Evolutionary conservation across 2,797 vertebrate genomes (phyloP).

Genomic region (Triplophysa yarkandensis): DNA sequence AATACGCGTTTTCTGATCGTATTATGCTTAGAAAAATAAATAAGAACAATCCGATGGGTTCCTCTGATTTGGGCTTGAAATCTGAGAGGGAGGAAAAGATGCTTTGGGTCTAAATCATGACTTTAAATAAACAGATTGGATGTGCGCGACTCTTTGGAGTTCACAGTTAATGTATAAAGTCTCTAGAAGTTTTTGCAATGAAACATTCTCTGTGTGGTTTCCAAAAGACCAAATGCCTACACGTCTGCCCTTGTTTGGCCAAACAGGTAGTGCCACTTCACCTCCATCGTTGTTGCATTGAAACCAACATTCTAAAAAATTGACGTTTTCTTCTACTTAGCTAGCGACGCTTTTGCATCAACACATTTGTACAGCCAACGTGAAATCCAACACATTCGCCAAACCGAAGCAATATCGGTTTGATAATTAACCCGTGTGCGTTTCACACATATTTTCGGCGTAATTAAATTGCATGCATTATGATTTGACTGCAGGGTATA

Average conservation of each 20-base stretch:
- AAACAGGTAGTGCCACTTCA: neutral
- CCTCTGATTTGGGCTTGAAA: constrained; percentile 33
- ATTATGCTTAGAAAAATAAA: constrained; percentile 50
- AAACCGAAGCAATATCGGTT: constrained; percentile 12
- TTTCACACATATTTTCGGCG: constrained; percentile 24
- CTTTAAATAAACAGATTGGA: constrained; percentile 14
- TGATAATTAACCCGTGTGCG: constrained; percentile 34
- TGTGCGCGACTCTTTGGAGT: neutral
- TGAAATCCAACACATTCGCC: neutral
- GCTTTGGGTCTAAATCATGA: constrained; percentile 27
- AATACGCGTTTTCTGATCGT: constrained; percentile 53
- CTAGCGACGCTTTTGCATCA: neutral
- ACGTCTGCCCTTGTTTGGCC: neutral
- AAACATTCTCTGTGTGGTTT: neutral
- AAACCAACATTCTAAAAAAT: no score
- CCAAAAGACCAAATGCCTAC: neutral
- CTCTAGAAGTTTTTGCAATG: neutral
- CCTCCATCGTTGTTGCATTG: no score
- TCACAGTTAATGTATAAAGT: neutral
- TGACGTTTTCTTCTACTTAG: no score
- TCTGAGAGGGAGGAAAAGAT: constrained; percentile 15
- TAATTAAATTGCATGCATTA: constrained; percentile 45
- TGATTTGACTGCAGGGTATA: constrained; percentile 41
- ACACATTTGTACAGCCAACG: neutral
- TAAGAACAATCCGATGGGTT: constrained; percentile 2